Evolutionary conservation across 2,113 vertebrate species (phyloP).

Genomic region (Hucho hucho): DNA sequence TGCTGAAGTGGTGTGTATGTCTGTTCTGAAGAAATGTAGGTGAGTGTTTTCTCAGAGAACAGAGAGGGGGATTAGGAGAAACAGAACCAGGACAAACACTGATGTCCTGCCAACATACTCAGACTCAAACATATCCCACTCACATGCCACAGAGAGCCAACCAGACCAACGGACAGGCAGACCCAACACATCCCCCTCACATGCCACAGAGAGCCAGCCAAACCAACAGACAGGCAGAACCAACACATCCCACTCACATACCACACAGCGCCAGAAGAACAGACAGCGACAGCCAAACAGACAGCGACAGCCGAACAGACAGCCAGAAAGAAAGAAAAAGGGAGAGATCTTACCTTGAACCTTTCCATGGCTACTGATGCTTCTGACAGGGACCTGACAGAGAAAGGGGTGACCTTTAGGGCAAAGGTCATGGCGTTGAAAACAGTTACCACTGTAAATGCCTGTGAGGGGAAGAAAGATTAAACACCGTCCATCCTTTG

Average conservation of each 20-base stretch:
- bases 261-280: too few species aligned
- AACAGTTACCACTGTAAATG: slow-evolving; percentile 93
- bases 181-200: not conserved
- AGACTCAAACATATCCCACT: not conserved
- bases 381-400: slow-evolving; percentile 91
- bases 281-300: not conserved
- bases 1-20: too few species aligned
- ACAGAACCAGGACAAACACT: slow-evolving; percentile 8
- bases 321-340: not conserved
- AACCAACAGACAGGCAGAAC: not conserved
- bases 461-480: slow-evolving; percentile 66
- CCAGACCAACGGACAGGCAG: not conserved
- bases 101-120: slow-evolving; percentile 2
- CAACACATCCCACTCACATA: not conserved
- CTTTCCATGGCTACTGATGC: slow-evolving; percentile 87
- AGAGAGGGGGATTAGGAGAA: slow-evolving; percentile 1
- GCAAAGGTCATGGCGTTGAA: slow-evolving; percentile 97
- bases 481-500: not conserved
- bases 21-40: too few species aligned
- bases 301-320: not conserved
- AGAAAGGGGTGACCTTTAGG: slow-evolving; percentile 92
- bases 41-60: too few species aligned
- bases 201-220: not conserved
- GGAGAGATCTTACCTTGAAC: slow-evolving; percentile 81
- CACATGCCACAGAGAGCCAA: not conserved